These are phyloP conservation scores for Zosterops lateralis DNA, from an alignment of 2,113 vertebrate genomes.

Conservation along the genomic window DNA sequence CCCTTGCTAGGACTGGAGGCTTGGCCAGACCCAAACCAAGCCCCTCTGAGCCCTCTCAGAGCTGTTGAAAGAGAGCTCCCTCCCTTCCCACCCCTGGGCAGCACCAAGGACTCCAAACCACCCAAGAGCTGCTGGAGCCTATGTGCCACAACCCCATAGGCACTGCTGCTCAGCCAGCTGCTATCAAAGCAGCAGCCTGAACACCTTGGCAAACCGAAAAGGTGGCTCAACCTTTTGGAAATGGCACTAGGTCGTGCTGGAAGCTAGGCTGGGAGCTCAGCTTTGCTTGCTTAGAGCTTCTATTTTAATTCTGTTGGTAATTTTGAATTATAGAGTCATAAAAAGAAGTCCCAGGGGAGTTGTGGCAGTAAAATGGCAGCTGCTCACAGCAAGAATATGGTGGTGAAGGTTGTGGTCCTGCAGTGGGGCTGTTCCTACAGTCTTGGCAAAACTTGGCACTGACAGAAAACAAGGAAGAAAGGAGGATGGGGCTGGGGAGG, in stretches of 20 bases:
- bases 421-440: not conserved
- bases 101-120: not conserved
- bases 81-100: not conserved
- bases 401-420: not conserved
- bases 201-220: not conserved
- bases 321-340: not conserved
- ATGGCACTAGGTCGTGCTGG: not conserved
- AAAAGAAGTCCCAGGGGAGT: not conserved
- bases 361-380: not conserved
- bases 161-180: not conserved
- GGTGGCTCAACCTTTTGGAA: not conserved
- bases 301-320: not conserved
- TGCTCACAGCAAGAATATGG: not conserved
- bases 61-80: not conserved
- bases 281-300: not conserved
- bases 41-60: not conserved
- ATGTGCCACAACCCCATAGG: rapidly evolving
- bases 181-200: not conserved
- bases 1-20: not conserved
- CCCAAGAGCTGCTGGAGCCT: not conserved
- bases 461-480: not conserved
- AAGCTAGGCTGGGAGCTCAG: not conserved
- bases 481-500: not conserved
- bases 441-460: not conserved
- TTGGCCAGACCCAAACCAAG: not conserved